phyloP scores from a whole-genome alignment of 2,888 invertebrate genomes.

The Hylaea fasciaria region DNA sequence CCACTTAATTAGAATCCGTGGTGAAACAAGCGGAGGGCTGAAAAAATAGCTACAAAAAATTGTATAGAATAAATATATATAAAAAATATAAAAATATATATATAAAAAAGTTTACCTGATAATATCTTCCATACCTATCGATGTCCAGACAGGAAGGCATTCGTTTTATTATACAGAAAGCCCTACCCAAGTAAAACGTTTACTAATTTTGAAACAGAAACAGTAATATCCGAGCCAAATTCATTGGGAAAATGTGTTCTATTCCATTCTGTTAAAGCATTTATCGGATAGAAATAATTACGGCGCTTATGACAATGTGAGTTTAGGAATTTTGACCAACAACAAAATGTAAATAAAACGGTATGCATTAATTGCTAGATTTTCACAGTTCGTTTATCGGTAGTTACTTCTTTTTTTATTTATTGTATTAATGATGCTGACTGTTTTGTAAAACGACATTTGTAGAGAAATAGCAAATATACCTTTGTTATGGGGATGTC shows the following conservation, averaged over 20 bases:
- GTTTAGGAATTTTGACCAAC: constrained; percentile 42
- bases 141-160: constrained; percentile 70
- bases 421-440: constrained; percentile 50
- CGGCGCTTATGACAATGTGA: constrained; percentile 44
- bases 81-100: neutral
- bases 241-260: constrained; percentile 47
- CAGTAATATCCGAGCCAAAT: constrained; percentile 34
- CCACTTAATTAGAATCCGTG: no score
- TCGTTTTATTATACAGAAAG: constrained; percentile 73
- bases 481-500: constrained; percentile 10
- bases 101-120: constrained; percentile 34
- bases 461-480: constrained; percentile 25
- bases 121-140: constrained; percentile 61
- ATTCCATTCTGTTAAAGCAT: constrained; percentile 43
- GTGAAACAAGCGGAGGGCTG: no score
- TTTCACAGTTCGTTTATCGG: constrained; percentile 72
- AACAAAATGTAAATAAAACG: constrained; percentile 72
- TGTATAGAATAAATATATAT: no score
- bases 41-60: no score
- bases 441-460: constrained; percentile 45
- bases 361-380: constrained; percentile 74
- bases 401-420: constrained; percentile 51
- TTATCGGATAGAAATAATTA: constrained; percentile 26
- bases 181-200: constrained; percentile 68
- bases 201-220: constrained; percentile 48